Percentiles rank a stretch among this genome's conserved stretches.
phyloP scores from a whole-genome alignment of 1,140 invertebrate species.

The Coelopa frigida region DNA sequence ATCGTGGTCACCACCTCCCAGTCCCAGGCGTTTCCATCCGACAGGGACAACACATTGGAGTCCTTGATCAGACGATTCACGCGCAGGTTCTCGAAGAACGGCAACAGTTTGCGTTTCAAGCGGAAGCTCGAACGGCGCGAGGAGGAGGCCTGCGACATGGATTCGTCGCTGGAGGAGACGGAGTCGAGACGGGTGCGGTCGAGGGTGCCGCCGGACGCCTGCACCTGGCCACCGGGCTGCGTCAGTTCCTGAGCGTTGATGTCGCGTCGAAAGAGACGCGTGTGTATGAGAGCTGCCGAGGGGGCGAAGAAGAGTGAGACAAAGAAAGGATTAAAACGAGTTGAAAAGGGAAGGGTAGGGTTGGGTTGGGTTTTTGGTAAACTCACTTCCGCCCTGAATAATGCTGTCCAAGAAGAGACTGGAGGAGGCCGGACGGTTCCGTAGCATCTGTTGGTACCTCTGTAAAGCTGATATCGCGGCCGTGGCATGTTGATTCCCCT shows the following conservation, averaged over 20 bases:
- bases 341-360: no score
- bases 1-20: slow-evolving; percentile 75
- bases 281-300: slow-evolving; percentile 37
- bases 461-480: slow-evolving; percentile 72
- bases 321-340: background rate
- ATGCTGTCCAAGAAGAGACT: slow-evolving; percentile 80
- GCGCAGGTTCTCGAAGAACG: slow-evolving; percentile 46
- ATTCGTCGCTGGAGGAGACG: slow-evolving; percentile 38
- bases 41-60: slow-evolving; percentile 64
- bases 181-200: slow-evolving; percentile 35
- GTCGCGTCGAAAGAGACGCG: slow-evolving; percentile 38
- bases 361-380: background rate
- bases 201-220: slow-evolving; percentile 15
- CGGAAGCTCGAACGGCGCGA: slow-evolving; percentile 37
- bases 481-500: slow-evolving; percentile 66
- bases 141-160: slow-evolving; percentile 28
- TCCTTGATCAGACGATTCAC: slow-evolving; percentile 63
- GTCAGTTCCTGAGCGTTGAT: slow-evolving; percentile 31
- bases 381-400: slow-evolving; percentile 47
- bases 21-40: slow-evolving; percentile 70
- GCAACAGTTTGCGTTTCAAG: slow-evolving; percentile 34
- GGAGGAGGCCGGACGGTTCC: slow-evolving; percentile 65
- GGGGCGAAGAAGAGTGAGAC: background rate
- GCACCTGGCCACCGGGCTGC: background rate
- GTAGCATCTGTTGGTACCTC: slow-evolving; percentile 70